phyloP scores from a whole-genome alignment of 2,797 vertebrate genomes.

The Myripristis murdjan region DNA sequence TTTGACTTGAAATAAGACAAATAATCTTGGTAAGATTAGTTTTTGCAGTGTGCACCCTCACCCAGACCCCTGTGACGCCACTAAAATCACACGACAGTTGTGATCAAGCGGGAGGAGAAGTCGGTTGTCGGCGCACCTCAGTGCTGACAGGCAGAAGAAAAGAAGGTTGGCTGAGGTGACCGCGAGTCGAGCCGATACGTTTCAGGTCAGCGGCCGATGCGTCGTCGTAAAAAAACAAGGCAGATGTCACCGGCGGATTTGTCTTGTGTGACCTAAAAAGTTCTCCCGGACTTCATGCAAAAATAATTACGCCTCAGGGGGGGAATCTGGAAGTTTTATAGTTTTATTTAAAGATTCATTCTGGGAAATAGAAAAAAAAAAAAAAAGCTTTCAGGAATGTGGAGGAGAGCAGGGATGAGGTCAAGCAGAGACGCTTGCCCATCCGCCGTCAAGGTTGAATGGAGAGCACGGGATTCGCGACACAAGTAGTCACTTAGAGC shows the following conservation, averaged over 20 bases:
- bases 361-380: conserved; percentile 51
- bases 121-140: conserved; percentile 8
- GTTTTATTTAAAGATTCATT: conserved; percentile 78
- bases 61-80: conserved; percentile 2
- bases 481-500: conserved; percentile 62
- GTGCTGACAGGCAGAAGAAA: conserved; percentile 26
- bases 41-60: conserved; percentile 9
- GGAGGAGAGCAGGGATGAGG: background rate
- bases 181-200: conserved; percentile 26
- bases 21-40: no score
- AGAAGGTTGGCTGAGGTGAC: conserved; percentile 27
- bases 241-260: conserved; percentile 46
- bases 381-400: conserved; percentile 53
- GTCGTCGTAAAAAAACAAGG: conserved; percentile 6
- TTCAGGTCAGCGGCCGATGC: conserved; percentile 29
- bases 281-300: conserved; percentile 76
- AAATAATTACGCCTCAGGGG: conserved; percentile 71
- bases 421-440: conserved; percentile 40
- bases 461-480: conserved; percentile 55
- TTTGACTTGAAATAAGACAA: no score
- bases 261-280: conserved; percentile 68
- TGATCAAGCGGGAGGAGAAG: conserved; percentile 9
- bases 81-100: conserved; percentile 21
- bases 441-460: conserved; percentile 47
- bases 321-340: conserved; percentile 74